Evolutionary conservation across 2,113 vertebrate genomes (phyloP).

Genomic region (Pheucticus melanocephalus): DNA sequence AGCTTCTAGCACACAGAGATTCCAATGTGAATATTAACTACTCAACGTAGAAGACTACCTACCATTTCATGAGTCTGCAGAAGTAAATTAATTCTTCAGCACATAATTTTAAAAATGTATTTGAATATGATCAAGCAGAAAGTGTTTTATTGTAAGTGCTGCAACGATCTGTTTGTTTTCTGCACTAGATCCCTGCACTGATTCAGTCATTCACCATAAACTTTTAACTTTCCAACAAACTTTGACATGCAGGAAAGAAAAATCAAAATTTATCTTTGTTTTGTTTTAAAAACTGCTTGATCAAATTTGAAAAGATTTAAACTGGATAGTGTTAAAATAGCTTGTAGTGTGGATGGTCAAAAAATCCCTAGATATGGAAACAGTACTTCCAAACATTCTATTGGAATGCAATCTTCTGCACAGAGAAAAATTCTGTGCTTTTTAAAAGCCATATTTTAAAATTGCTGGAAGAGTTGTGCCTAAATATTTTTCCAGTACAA

Average conservation of each 20-base stretch:
- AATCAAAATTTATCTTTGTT: neutral
- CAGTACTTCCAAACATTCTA: neutral
- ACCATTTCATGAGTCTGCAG: neutral
- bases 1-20: neutral
- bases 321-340: neutral
- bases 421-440: neutral
- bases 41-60: neutral
- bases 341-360: neutral
- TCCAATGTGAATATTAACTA: neutral
- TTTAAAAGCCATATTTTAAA: neutral
- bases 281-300: neutral
- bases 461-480: neutral
- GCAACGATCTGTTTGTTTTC: neutral
- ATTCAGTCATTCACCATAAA: neutral
- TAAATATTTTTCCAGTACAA: neutral
- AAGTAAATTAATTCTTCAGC: neutral
- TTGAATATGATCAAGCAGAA: neutral
- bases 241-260: neutral
- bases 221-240: neutral
- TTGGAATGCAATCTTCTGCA: neutral
- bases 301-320: neutral
- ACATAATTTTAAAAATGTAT: neutral
- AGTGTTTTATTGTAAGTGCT: neutral
- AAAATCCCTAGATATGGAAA: neutral
- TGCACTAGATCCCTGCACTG: neutral